Conservation (phyloP, 2,113 vertebrate species). For the Oryzias curvinotus region DNA sequence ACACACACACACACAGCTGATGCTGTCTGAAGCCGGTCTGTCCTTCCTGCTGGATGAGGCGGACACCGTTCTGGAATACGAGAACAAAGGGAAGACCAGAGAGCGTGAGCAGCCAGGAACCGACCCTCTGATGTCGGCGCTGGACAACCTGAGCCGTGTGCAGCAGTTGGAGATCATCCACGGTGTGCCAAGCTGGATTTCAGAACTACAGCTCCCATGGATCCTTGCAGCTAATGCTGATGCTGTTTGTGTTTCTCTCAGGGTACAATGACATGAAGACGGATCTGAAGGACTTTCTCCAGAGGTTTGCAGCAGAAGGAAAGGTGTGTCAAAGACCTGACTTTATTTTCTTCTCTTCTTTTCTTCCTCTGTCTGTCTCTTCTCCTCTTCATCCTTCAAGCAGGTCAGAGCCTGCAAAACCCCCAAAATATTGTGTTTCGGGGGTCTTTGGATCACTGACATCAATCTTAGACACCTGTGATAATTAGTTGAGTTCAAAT, state of each 20-base stretch:
- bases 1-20: too few relatives aligned
- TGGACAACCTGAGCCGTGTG: slow-evolving; percentile 89
- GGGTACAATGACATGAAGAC: slow-evolving; percentile 98
- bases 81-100: slow-evolving; percentile 88
- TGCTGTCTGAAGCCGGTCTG: slow-evolving; percentile 81
- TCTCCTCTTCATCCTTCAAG: too few relatives aligned
- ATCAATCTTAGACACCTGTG: too few relatives aligned
- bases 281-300: slow-evolving; percentile 95
- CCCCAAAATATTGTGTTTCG: too few relatives aligned
- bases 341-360: too few relatives aligned
- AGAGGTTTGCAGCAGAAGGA: slow-evolving; percentile 93
- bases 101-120: slow-evolving; percentile 70
- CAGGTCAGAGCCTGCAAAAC: too few relatives aligned
- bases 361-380: too few relatives aligned
- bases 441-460: too few relatives aligned
- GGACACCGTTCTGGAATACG: slow-evolving; percentile 95
- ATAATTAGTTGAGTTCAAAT: too few relatives aligned
- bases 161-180: slow-evolving; percentile 98
- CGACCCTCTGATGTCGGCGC: slow-evolving; percentile 93
- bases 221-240: neutral
- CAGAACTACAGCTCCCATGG: neutral
- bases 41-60: slow-evolving; percentile 89
- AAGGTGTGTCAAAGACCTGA: slow-evolving; percentile 78
- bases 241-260: slow-evolving; percentile 47
- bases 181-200: slow-evolving; percentile 57